Conservation (phyloP, 2,797 vertebrate genomes). For the Clarias fuscus region DNA sequence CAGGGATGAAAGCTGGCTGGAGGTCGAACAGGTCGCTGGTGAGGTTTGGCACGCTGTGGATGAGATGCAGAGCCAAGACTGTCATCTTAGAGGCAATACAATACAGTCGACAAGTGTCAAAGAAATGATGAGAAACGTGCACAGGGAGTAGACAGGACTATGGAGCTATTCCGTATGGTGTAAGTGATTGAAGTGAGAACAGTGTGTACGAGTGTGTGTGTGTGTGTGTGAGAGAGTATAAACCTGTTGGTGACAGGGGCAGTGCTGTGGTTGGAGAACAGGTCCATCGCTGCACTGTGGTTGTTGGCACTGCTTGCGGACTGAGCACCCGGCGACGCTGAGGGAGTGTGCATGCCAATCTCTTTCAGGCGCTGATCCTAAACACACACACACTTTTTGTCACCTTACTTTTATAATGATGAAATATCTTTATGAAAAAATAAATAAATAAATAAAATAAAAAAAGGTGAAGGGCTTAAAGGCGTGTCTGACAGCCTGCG, state of each 20-base stretch:
- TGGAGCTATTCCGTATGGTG: no score
- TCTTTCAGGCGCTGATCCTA: constrained; percentile 90
- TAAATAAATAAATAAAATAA: neutral
- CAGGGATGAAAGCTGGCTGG: constrained; percentile 85
- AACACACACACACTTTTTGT: constrained; percentile 21
- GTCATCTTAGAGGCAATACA: no score
- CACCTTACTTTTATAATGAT: neutral
- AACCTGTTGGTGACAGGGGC: constrained; percentile 83
- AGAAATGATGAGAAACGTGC: neutral
- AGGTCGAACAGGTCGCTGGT: constrained; percentile 91
- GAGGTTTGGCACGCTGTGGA: constrained; percentile 80
- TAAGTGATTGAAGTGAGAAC: neutral
- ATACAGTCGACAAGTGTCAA: no score
- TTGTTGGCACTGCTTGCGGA: constrained; percentile 83
- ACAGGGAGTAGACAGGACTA: no score
- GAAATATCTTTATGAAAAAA: neutral
- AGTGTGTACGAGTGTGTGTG: neutral
- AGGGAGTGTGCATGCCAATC: constrained; percentile 77
- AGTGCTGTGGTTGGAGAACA: constrained; percentile 72
- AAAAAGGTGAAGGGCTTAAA: neutral
- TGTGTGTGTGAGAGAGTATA: constrained; percentile 24
- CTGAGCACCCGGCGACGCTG: constrained; percentile 85
- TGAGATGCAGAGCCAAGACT: neutral
- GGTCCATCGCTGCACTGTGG: constrained; percentile 75
- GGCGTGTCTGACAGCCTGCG: neutral